Base-by-base conservation (phyloP, 2,113 vertebrate genomes). In the Platichthys stellatus region DNA sequence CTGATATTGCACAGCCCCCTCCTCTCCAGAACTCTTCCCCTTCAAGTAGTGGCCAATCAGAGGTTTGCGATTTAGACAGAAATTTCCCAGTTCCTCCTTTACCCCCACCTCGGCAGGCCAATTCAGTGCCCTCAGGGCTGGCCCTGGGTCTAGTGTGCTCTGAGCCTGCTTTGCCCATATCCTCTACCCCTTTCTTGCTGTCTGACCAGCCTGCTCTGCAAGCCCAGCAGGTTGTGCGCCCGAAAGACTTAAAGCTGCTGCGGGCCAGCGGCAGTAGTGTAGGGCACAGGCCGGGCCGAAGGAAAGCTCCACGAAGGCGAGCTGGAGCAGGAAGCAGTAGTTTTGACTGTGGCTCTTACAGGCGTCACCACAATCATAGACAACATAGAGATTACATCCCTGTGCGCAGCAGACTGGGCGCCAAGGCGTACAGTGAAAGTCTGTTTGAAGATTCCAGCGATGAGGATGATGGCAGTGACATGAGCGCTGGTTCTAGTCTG, bases 381-480 rank as follows among this genome's bases (percentile, higher is more conserved):
- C 93, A 94, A 65, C 93, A 94, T 67, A 84, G 95, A 80, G 92
- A 95, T 86, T 96, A 95, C 86, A 92, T 95, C 84, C 94, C 95
- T 0, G 95, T 95, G 72, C 92, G 93, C 20, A 94, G 93, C 78
- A 89, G 94, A 24, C 91, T 97, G 5, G 95, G 96, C 0, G 91
- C 94, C 1, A 96, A 95, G 88, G 94, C 95, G 38, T 96, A 95
- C 90, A 94, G 94, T 11, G 94, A 94, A 64, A 95, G 94, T 85
- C 92, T 97, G 71, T 97, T 96, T 18, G 96, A 97, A 76, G 96
- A 97, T 26, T 94, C 94, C 23, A 94, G 90, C 3, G 94, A 95
- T 1, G 96, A 97, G 47, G 96, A 97, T 0, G 96, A 97, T 2
- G 95, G 94, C 31, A 97, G 96, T 0, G 96, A 97, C 77, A 91